Base-by-base conservation (phyloP, 2,888 invertebrate species). In the Eucera pruinosa region DNA sequence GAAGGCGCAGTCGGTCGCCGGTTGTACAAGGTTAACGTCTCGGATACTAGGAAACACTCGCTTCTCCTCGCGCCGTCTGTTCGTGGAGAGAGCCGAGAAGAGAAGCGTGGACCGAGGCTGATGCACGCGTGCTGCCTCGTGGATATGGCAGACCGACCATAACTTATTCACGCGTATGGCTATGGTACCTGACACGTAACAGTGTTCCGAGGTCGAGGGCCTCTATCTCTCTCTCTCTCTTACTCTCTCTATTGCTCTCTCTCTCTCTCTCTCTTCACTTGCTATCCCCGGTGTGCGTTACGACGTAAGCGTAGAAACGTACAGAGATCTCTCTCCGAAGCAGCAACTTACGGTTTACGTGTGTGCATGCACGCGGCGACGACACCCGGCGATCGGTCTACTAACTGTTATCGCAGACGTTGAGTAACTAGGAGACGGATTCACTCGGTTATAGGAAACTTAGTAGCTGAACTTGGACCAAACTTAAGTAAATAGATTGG, bases 171-270 rank as follows among this genome's bases (percentile, higher is more conserved):
- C 84, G 86, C 86, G 86, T 86, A 85, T 54, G 66, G 75, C 86
- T 86, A 86, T 85, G 84, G 86, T 84, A 84, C 85, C 86, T 86
- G 86, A 86, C 85, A 85, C 85, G 84, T 85, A 85, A 85, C 86
- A 86, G 86, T 86, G 85, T 80, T 86, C 87, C 76, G 81, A 79
- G 85, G 85, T 85, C 85, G 83, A 80, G 78, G 74, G 78, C 86
- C 86, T 65, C 81, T 81, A 47, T 64, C 65, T 76, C 66, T 39
- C 58, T 43, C 61, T 67, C 73, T 41, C 33, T 27, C n/a, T 48
- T 20, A 7, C 55, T 48, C 50, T 58, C 58, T 66, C 45, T 20
- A 45, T 52, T 47, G 33, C 39, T 15, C 9, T 30, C 18, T 2
- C 41, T 25, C 18, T 30, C 15, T 30, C 25, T 2, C n/a, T 30